A percentile compares a stretch with the other conserved stretches of the same genome.
These are phyloP conservation scores for Leptinotarsa lineolata DNA, from an alignment of 1,140 invertebrate genomes.

Conservation along the genomic window DNA sequence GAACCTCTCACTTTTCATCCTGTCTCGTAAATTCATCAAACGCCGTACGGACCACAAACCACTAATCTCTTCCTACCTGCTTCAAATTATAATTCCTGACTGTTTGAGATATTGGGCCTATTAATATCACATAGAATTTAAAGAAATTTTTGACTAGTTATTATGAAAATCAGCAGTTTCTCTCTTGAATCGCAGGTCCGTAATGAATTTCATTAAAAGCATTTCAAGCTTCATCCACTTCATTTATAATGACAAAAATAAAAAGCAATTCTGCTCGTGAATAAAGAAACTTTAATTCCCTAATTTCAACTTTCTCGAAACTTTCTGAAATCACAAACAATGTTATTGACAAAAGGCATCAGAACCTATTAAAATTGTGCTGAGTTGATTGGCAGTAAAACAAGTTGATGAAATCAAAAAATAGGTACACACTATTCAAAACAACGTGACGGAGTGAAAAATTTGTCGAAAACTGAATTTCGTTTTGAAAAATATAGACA, in stretches of 20 bases:
- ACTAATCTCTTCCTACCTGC: slow-evolving; percentile 32
- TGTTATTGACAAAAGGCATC: no score
- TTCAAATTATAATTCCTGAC: slow-evolving; percentile 34
- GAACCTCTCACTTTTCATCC: slow-evolving; percentile 27
- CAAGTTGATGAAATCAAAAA: no score
- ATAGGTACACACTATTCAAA: no score
- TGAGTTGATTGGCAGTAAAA: no score
- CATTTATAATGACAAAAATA: background rate
- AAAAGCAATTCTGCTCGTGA: background rate
- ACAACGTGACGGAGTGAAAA: no score
- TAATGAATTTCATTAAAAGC: background rate
- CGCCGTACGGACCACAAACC: slow-evolving; percentile 11
- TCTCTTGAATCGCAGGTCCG: background rate
- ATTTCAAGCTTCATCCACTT: background rate
- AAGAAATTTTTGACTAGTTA: slow-evolving; percentile 7
- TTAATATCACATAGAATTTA: slow-evolving; percentile 36
- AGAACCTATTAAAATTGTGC: no score
- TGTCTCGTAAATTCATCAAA: slow-evolving; percentile 36
- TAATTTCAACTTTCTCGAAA: no score
- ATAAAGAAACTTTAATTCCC: no score
- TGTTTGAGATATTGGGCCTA: slow-evolving; percentile 33
- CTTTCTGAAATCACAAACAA: no score
- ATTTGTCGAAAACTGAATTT: no score
- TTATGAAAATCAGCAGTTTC: slow-evolving; percentile 6
- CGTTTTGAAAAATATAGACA: no score